phyloP scores from a whole-genome alignment of 2,888 invertebrate species.

The Drosophila pseudotakahashii region DNA sequence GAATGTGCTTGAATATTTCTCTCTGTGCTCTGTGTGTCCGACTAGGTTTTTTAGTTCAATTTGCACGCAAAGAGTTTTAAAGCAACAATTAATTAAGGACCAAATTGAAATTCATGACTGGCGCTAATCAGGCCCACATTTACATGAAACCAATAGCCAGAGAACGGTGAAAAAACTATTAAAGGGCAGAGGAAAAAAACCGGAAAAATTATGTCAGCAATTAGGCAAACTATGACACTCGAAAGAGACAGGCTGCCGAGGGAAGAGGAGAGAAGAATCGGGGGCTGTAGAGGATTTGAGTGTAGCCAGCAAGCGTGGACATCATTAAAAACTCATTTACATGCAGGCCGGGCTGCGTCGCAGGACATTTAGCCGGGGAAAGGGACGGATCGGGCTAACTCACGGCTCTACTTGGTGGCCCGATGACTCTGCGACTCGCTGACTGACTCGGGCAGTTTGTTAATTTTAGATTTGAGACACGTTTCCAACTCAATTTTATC shows the following conservation, averaged over 20 bases:
- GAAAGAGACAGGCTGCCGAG: conserved; percentile 33
- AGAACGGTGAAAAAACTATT: conserved; percentile 62
- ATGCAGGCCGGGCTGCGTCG: conserved; percentile 65
- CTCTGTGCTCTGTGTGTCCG: too few relatives aligned
- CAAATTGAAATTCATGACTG: conserved; percentile 76
- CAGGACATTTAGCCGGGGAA: conserved; percentile 60
- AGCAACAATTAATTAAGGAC: conserved; percentile 74
- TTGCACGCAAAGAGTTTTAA: conserved; percentile 67
- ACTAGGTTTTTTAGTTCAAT: conserved; percentile 19
- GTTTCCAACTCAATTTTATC: conserved; percentile 83
- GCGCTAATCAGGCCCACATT: conserved; percentile 74
- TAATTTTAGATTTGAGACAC: conserved; percentile 83
- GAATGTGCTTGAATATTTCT: too few relatives aligned
- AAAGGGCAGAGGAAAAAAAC: conserved; percentile 45
- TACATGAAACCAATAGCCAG: conserved; percentile 71
- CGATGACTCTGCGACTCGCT: conserved; percentile 18
- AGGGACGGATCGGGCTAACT: conserved; percentile 33
- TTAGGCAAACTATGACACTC: conserved; percentile 74
- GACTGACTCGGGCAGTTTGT: conserved; percentile 63
- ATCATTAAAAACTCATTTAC: conserved; percentile 80
- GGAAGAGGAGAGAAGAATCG: background rate
- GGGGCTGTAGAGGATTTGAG: conserved; percentile 17
- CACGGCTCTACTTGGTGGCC: conserved; percentile 19
- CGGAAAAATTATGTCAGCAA: conserved; percentile 69
- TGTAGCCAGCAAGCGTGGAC: conserved; percentile 39